Percentiles rank a stretch among this genome's conserved stretches.
Evolutionary conservation across 2,113 vertebrate species (phyloP).

Genomic region (Diadophis punctatus): DNA sequence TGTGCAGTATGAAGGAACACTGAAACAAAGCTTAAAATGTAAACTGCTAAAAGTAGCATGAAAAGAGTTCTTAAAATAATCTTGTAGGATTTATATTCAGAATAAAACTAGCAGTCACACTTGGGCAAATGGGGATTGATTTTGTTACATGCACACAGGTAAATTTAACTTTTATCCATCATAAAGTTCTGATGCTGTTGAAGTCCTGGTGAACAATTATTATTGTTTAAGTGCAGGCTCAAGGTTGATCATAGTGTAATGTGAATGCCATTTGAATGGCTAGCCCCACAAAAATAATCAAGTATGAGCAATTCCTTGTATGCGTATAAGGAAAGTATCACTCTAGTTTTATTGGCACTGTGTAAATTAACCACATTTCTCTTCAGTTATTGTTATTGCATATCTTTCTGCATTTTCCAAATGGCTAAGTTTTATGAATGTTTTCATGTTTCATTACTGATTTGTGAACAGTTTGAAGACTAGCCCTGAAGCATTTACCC

Average conservation of each 20-base stretch:
- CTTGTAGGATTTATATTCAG: background rate
- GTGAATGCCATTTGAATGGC: background rate
- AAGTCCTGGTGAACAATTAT: background rate
- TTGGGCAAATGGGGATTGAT: background rate
- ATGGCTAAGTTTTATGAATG: conserved; percentile 2
- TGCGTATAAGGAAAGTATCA: background rate
- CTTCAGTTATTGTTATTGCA: conserved; percentile 4
- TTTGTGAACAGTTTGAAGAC: background rate
- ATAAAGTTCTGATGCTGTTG: background rate
- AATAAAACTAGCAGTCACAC: background rate
- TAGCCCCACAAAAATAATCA: background rate
- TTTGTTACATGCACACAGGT: background rate
- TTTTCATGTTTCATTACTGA: conserved; percentile 15
- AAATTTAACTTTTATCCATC: background rate
- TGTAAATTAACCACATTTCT: conserved; percentile 3
- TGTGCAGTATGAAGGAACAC: background rate
- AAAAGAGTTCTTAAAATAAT: background rate
- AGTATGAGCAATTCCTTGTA: background rate
- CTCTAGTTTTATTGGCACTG: background rate
- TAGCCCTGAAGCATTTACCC: background rate
- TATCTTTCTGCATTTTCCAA: background rate
- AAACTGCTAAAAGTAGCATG: background rate
- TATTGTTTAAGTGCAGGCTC: background rate
- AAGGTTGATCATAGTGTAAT: background rate
- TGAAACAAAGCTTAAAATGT: background rate